A percentile compares a stretch with the other conserved stretches of the same genome.
phyloP scores from a whole-genome alignment of 2,113 vertebrate species.

The Cynopterus brachyotis region DNA sequence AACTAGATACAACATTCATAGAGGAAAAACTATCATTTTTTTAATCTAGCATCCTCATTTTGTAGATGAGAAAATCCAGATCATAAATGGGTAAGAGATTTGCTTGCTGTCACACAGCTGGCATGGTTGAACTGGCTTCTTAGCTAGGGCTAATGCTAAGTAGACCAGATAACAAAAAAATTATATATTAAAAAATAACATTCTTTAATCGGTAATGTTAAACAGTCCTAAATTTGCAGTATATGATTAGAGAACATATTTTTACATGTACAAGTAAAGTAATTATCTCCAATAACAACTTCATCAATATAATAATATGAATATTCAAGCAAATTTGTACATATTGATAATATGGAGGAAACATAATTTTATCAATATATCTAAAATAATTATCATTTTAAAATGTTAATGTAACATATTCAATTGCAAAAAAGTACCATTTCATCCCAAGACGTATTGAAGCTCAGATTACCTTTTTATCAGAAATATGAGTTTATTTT shows the following conservation, averaged over 20 bases:
- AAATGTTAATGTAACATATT: neutral
- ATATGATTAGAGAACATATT: neutral
- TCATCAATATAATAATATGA: neutral
- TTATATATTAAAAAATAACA: neutral
- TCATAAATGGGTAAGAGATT: neutral
- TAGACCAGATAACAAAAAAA: neutral
- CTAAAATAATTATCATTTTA: neutral
- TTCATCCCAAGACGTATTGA: neutral
- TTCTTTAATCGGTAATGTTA: neutral
- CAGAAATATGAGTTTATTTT: constrained; percentile 32
- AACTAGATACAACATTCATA: neutral
- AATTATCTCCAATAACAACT: neutral
- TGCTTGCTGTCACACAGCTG: neutral
- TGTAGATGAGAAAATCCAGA: neutral
- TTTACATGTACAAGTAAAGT: neutral
- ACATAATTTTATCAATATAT: neutral
- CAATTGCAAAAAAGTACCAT: neutral
- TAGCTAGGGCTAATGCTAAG: neutral
- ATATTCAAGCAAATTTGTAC: neutral
- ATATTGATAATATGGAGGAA: neutral
- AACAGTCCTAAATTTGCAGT: neutral
- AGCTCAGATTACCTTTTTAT: neutral
- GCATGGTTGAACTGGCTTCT: neutral
- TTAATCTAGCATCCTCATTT: neutral
- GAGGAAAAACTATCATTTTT: neutral